These are phyloP conservation scores for Brachypteracias leptosomus DNA, from an alignment of 2,113 vertebrate species.

Conservation along the genomic window DNA sequence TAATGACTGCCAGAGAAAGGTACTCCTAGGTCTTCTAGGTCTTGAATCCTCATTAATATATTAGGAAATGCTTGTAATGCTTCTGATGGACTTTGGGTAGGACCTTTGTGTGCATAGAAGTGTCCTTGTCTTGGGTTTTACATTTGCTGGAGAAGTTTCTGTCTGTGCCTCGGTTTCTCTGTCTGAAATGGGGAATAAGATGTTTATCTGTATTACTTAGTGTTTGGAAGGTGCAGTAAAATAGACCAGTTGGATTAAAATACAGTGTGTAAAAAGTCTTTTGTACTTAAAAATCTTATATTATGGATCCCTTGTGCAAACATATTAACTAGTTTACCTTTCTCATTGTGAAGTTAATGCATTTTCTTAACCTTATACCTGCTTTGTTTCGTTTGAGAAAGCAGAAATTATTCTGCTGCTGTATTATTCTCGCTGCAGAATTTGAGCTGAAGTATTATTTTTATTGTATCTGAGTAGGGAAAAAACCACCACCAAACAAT, in stretches of 20 bases:
- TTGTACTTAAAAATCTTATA: not conserved
- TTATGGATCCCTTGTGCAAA: not conserved
- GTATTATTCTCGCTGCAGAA: not conserved
- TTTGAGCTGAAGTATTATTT: conserved; percentile 5
- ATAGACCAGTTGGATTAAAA: not conserved
- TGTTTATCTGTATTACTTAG: not conserved
- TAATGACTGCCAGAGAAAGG: not conserved
- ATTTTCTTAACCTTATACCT: conserved; percentile 25
- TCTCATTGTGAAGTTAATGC: conserved; percentile 18
- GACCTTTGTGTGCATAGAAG: not conserved
- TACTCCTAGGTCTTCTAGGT: not conserved
- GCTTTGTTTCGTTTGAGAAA: conserved; percentile 10
- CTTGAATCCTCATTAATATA: not conserved
- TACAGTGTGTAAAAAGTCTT: not conserved
- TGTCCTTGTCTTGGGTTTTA: not conserved
- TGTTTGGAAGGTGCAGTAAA: not conserved
- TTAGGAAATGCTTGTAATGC: not conserved
- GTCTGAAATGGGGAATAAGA: not conserved
- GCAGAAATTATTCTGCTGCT: conserved; percentile 8
- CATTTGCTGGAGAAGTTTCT: not conserved
- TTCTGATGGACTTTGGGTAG: not conserved
- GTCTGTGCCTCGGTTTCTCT: not conserved
- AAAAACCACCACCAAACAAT: not conserved
- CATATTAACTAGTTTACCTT: conserved; percentile 6
- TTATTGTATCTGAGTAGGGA: not conserved